Conservation (phyloP, 2,797 vertebrate genomes). For the Crenuchus spilurus region DNA sequence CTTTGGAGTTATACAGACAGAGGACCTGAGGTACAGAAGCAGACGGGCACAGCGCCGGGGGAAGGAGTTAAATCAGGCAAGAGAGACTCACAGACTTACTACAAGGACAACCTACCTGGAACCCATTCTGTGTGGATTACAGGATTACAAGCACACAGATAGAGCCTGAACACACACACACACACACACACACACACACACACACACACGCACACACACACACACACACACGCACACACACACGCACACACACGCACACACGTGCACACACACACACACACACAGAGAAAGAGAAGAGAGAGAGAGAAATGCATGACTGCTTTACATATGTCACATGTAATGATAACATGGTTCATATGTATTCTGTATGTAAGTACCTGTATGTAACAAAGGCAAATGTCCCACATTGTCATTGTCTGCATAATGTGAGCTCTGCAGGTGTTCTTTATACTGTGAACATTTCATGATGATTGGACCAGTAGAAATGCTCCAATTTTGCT, state of each 20-base stretch:
- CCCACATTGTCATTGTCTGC: too few species aligned
- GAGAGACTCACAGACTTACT: conserved; percentile 23
- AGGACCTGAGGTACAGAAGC: neutral
- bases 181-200: conserved; percentile 11
- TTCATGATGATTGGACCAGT: too few species aligned
- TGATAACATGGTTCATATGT: too few species aligned
- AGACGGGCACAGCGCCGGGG: conserved; percentile 10
- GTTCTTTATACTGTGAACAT: too few species aligned
- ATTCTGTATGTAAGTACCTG: too few species aligned
- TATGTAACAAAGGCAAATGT: too few species aligned
- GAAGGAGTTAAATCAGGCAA: conserved; percentile 38
- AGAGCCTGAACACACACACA: conserved; percentile 29
- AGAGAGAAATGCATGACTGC: neutral
- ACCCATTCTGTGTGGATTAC: conserved; percentile 36
- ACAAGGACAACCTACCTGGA: conserved; percentile 31
- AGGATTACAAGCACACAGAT: conserved; percentile 39
- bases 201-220: conserved; percentile 4
- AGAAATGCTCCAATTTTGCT: too few species aligned
- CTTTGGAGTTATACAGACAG: conserved; percentile 22
- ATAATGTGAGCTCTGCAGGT: too few species aligned
- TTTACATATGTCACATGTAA: too few species aligned
- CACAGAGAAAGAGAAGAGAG: neutral
- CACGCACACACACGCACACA: neutral
- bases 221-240: neutral
- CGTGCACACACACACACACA: neutral